Base-by-base conservation (phyloP, 1,140 invertebrate genomes). In the Hylaeus anthracinus region DNA sequence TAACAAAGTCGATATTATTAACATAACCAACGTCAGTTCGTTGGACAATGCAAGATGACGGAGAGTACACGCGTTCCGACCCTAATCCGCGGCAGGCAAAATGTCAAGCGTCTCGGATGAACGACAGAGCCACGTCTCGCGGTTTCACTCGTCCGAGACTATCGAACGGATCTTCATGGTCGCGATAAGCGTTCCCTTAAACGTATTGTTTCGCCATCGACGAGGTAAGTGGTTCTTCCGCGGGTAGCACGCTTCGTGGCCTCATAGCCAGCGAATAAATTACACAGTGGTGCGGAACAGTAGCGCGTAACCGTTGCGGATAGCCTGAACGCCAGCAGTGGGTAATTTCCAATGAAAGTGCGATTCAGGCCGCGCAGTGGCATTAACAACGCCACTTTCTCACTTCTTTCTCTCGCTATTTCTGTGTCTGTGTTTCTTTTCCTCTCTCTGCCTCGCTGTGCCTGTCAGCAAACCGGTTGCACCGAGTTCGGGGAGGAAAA, bases 141-240 rank as follows among this genome's bases (percentile, higher is more conserved):
- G 70, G 55, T 80, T 48, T 51, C 61, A 65, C 39, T 67, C 55
- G 71, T 67, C 76, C 64, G 81, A 69, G 77, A 82, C 81, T 79
- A 79, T 82, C 71, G 56, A 12, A 37, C 58, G 51, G n/a, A 66
- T 74, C 77, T 83, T 79, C 65, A 70, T 60, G 69, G 58, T 79
- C 65, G 71, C 51, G 51, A 8, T 26, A 55, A 78, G 65, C 64
- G 53, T 60, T 69, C 75, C 3, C 56, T 60, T 79, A 69, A 80
- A 83, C 72, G 63, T 53, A 80, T 60, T 64, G 69, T 79, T 79
- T 56, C 71, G 41, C 53, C 60, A 69, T 74, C 63, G 79, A 60
- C 41, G n/a, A 81, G 75, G 82, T 82, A 77, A 84, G 56, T 71
- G 82, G 70, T 84, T 82, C 78, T 74, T 73, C 80, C 58, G 66